These are phyloP conservation scores for Parapsyche elsis DNA, from an alignment of 1,140 invertebrate species.

Conservation along the genomic window DNA sequence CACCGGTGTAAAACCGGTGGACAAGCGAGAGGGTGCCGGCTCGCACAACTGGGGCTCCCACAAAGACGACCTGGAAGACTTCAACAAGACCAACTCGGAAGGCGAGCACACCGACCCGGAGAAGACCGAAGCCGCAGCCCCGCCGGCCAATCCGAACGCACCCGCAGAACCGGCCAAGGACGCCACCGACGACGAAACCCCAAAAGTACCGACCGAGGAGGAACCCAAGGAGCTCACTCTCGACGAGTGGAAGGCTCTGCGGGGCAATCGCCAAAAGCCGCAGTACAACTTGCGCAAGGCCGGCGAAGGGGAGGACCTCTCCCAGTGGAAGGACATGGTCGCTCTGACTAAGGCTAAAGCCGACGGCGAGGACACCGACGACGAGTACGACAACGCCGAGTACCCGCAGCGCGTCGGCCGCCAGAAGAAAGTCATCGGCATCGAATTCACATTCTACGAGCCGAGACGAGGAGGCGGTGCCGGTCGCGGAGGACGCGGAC, in stretches of 20 bases:
- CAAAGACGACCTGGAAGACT: constrained; percentile 87
- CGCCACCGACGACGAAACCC: constrained; percentile 63
- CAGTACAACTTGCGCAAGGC: constrained; percentile 91
- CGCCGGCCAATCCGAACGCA: constrained; percentile 67
- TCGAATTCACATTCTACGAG: constrained; percentile 91
- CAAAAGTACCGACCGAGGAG: constrained; percentile 72
- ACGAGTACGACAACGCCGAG: constrained; percentile 82
- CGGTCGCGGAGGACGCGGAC: constrained; percentile 72
- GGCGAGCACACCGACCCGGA: constrained; percentile 66
- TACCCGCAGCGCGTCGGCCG: constrained; percentile 89
- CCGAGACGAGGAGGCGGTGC: constrained; percentile 76
- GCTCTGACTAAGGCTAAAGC: constrained; percentile 84
- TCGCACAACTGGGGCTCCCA: constrained; percentile 96
- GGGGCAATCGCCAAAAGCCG: constrained; percentile 79
- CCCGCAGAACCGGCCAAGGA: constrained; percentile 63
- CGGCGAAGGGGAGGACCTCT: constrained; percentile 90
- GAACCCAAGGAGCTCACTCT: constrained; percentile 85
- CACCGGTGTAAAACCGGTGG: constrained; percentile 92
- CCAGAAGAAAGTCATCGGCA: constrained; percentile 87
- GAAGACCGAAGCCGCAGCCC: constrained; percentile 66
- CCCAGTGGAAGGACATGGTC: constrained; percentile 94
- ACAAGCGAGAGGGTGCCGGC: constrained; percentile 94
- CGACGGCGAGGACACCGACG: constrained; percentile 72
- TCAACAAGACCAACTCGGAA: constrained; percentile 69
- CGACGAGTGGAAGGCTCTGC: constrained; percentile 89